phyloP scores from a whole-genome alignment of 2,888 invertebrate genomes.

The Cybosia mesomella region DNA sequence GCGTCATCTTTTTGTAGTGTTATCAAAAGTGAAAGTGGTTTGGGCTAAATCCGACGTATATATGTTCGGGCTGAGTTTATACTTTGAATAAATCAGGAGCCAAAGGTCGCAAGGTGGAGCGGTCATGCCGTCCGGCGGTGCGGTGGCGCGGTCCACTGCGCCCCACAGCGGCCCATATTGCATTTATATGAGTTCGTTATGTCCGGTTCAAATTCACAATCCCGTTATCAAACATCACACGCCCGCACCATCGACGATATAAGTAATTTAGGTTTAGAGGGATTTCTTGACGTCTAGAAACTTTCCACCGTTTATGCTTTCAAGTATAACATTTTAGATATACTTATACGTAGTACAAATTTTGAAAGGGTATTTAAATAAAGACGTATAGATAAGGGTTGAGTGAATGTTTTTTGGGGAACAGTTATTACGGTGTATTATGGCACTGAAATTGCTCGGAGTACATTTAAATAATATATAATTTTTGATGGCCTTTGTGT shows the following conservation, averaged over 20 bases:
- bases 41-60: conserved; percentile 56
- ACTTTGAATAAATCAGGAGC: conserved; percentile 72
- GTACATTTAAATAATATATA: neutral
- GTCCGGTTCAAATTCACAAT: conserved; percentile 52
- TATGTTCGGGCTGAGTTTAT: conserved; percentile 59
- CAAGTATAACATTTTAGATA: neutral
- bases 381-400: neutral
- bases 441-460: neutral
- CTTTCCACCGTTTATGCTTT: conserved; percentile 49
- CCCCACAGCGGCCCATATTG: conserved; percentile 63
- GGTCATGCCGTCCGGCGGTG: conserved; percentile 35
- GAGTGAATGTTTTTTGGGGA: neutral
- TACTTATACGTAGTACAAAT: neutral
- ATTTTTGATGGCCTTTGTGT: neutral
- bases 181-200: conserved; percentile 75
- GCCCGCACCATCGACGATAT: conserved; percentile 46
- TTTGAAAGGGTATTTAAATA: neutral
- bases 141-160: conserved; percentile 43
- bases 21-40: conserved; percentile 60
- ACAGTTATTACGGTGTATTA: neutral
- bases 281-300: conserved; percentile 56
- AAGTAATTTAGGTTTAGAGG: conserved; percentile 60
- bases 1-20: conserved; percentile 43
- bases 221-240: conserved; percentile 59
- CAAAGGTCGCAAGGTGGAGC: conserved; percentile 65